Evolutionary conservation across 2,113 vertebrate genomes (phyloP).

Genomic region (Cyanoramphus novaezelandiae): DNA sequence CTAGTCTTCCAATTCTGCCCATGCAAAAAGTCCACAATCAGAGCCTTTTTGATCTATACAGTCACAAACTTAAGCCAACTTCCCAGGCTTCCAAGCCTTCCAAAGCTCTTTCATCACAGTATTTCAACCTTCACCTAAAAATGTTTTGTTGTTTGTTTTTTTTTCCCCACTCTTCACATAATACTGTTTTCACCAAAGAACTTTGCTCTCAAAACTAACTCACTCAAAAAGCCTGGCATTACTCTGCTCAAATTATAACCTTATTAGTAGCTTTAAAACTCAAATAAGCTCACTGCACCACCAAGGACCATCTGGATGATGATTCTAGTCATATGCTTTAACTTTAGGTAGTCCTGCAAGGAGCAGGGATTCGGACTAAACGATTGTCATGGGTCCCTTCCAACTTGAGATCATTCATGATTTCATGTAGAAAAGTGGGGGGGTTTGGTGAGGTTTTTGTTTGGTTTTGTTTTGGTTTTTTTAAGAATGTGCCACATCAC

Average conservation of each 20-base stretch:
- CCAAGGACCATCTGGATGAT: not conserved
- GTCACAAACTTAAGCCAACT: not conserved
- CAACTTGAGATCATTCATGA: not conserved
- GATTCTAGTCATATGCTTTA: not conserved
- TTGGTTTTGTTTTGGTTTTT: not conserved
- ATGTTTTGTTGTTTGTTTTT: fast-evolving
- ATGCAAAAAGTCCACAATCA: not conserved
- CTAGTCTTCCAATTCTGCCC: not conserved
- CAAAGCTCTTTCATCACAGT: not conserved
- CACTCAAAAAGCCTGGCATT: not conserved
- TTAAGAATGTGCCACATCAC: not conserved
- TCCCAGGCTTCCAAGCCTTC: not conserved
- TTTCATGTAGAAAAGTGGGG: not conserved
- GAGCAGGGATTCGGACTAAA: not conserved
- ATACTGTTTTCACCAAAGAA: not conserved
- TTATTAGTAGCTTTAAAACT: not conserved
- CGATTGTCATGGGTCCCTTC: not conserved
- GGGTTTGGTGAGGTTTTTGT: not conserved
- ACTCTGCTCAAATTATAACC: not conserved
- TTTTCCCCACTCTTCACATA: not conserved
- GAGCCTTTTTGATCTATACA: not conserved
- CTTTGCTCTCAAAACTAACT: not conserved
- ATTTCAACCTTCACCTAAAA: not conserved
- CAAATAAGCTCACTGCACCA: not conserved
- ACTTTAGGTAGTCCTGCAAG: not conserved